Evolutionary conservation across 2,888 invertebrate genomes (phyloP), one percentile per base, ranked within the genome.

Genomic region (Rhyacophila evoluta): DNA sequence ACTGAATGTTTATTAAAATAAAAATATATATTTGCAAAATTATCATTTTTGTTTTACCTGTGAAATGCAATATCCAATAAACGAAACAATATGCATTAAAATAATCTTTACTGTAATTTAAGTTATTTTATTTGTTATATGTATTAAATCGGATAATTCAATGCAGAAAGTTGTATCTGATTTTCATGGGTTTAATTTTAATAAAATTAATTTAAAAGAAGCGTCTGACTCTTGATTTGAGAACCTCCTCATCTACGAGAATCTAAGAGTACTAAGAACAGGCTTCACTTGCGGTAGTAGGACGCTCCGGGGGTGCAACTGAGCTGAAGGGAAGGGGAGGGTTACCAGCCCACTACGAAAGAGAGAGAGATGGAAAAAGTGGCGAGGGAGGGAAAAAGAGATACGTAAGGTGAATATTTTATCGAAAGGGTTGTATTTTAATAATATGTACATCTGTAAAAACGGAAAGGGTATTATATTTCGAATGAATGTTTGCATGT

Each of bases 181-280:
- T n/a, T n/a, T n/a, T n/a, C n/a, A n/a, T n/a, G n/a, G n/a, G n/a
- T n/a, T n/a, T n/a, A n/a, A n/a, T n/a, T n/a, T n/a, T n/a, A n/a
- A n/a, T n/a, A n/a, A n/a, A n/a, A n/a, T n/a, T n/a, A n/a, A n/a
- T n/a, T n/a, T n/a, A n/a, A n/a, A n/a, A n/a, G n/a, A n/a, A n/a
- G n/a, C n/a, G n/a, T n/a, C n/a, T n/a, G n/a, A n/a, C n/a, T n/a
- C 55, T 0, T 25, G 10, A 4, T 55, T 55, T 55, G 55, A 55
- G 15, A n/a, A 10, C 8, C 55, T 55, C 1, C 10, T 10, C 10
- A 19, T 55, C 19, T 55, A 19, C 55, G 55, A 55, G 55, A 55
- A 55, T 55, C 55, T 55, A 55, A 55, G 55, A 55, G 55, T 55
- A 55, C 55, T 55, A 55, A 55, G 55, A 55, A 55, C 55, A 55